Base-by-base conservation (phyloP, 2,888 invertebrate genomes). In the Melikaiella ostensackeni region DNA sequence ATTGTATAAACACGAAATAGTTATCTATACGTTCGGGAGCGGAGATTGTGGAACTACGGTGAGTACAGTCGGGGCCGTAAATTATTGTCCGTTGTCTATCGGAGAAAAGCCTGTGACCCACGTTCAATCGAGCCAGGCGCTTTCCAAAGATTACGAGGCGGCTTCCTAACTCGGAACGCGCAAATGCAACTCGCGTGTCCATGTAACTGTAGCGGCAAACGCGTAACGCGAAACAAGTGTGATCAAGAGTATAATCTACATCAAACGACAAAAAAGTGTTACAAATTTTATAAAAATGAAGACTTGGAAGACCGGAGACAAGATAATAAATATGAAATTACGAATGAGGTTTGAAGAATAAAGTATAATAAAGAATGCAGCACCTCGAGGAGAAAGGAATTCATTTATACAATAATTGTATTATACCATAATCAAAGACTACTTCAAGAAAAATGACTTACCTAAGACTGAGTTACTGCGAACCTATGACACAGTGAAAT, bases 121-220 rank as follows among this genome's bases (percentile, higher is more conserved):
- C 75, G 79, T 74, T 80, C 75, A 77, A 78, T 80, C 79, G 61
- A 76, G 76, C 38, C 73, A 76, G 70, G 76, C 77, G 82, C 82
- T 82, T 82, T 80, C 82, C 78, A 79, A 82, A 80, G 82, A 82
- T 82, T 81, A 81, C 82, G 82, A 77, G 76, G 66, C 78, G 76
- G 80, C 80, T 81, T 77, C 80, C 80, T 78, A 81, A 80, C 82
- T 75, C 79, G 78, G 81, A 78, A 77, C 79, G 78, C 74, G 74
- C 79, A 77, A 77, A 77, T 77, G 59, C 77, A 75, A 64, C 75
- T 75, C 76, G 79, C 77, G 75, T 79, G 77, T 75, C 66, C 16
- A 63, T 66, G 66, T 66, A 24, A 42, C 63, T 63, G 63, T 77
- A 61, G 42, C 59, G 13, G 66, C n/a, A 77, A 73, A 73, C 79